Evolutionary conservation across 2,797 vertebrate species (phyloP), one percentile per base, ranked within the genome.

Genomic region (Eulemur albifrons): DNA sequence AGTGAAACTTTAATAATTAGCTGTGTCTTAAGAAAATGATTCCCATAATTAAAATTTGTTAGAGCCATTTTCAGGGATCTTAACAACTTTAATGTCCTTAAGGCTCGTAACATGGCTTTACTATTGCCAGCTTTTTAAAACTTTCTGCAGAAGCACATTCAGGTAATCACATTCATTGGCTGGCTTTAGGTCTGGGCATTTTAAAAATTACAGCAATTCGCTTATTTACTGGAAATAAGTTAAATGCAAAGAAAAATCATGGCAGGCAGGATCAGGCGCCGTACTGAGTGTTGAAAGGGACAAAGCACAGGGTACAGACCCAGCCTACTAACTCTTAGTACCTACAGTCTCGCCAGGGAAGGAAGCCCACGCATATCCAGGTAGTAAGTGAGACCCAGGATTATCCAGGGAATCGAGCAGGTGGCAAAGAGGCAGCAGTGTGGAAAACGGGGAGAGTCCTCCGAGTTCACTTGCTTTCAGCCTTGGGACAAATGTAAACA

Each of bases 191-290:
- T 82, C 48, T 85, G 8, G 15, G 48, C 80, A 20, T 94, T 61
- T 89, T 7, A 17, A 57, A 45, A 81, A 67, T 45, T 35, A 38
- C 67, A 50, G 52, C 43, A 43, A 2, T 81, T 90, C 94, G 17
- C 23, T 75, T 88, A 35, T 77, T 88, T 88, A 23, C 63, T 87
- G 23, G 70, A 85, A 87, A 54, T 73, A 43, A 27, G 18, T 61
- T 76, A 67, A 90, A 21, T 23, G 48, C 65, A n/a, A 84, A 63
- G 50, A 45, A 79, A 69, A 90, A 18, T 40, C 35, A 32, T 25
- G 50, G 40, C 20, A 89, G 80, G 30, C 21, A 48, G 45, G 82
- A 30, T 80, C 17, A 52, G 57, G 63, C 11, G 48, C 6, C 0
- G 11, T 25, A 69, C 59, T 38, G 10, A 38, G 54, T 18, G 8